These are phyloP conservation scores for Drosophila kohkoa DNA, from an alignment of 1,140 invertebrate species.

Conservation along the genomic window DNA sequence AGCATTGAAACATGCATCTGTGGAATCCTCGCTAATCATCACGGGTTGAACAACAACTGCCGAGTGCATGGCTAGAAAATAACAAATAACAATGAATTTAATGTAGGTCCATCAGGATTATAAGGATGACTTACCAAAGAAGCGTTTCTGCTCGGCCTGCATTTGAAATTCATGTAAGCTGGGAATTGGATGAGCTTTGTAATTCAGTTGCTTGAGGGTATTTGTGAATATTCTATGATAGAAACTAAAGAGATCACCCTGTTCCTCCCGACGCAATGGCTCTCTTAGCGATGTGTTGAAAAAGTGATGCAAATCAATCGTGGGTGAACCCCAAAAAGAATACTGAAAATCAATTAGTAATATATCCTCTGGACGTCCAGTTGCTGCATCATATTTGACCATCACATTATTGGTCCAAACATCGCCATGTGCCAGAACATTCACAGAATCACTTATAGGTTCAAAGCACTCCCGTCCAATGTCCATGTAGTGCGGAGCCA, in stretches of 20 bases:
- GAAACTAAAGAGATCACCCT: constrained; percentile 67
- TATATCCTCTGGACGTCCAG: constrained; percentile 85
- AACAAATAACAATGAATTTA: neutral
- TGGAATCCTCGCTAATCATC: constrained; percentile 69
- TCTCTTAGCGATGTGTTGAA: constrained; percentile 79
- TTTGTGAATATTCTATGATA: constrained; percentile 70
- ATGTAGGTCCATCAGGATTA: neutral
- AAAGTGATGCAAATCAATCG: constrained; percentile 79
- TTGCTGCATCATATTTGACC: constrained; percentile 86
- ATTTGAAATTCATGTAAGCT: constrained; percentile 67
- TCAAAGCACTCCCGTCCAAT: constrained; percentile 69
- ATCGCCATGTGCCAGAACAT: constrained; percentile 89
- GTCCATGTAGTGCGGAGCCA: constrained; percentile 76
- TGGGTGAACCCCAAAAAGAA: constrained; percentile 78
- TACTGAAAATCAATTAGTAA: constrained; percentile 84
- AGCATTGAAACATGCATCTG: constrained; percentile 77
- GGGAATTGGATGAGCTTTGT: constrained; percentile 63
- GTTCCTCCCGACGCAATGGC: constrained; percentile 56
- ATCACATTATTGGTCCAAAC: constrained; percentile 89
- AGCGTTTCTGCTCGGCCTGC: constrained; percentile 69
- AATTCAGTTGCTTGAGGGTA: constrained; percentile 62
- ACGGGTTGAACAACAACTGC: constrained; percentile 73
- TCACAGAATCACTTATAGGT: constrained; percentile 85
- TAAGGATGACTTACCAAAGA: constrained; percentile 62
- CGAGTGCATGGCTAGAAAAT: constrained; percentile 65